phyloP scores from a whole-genome alignment of 2,113 vertebrate species.

The Gallinago media region DNA sequence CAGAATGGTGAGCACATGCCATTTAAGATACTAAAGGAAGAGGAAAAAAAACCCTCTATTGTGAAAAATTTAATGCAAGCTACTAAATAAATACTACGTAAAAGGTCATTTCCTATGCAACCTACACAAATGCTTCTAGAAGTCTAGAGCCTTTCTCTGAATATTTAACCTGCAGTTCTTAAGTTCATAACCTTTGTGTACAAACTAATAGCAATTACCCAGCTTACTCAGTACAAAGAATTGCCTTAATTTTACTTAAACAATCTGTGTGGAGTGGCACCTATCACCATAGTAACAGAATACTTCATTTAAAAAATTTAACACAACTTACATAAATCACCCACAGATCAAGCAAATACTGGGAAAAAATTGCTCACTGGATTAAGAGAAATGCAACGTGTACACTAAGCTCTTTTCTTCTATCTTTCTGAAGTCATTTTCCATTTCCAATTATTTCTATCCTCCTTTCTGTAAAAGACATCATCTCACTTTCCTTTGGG shows the following conservation, averaged over 20 bases:
- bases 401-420: neutral
- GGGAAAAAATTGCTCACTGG: conserved; percentile 8
- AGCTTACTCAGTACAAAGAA: conserved; percentile 10
- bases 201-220: conserved; percentile 33
- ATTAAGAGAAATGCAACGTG: neutral
- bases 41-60: neutral
- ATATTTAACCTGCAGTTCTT: neutral
- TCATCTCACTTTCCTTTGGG: neutral
- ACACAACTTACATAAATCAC: conserved; percentile 53
- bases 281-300: conserved; percentile 64
- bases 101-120: neutral
- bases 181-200: conserved; percentile 22
- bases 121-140: neutral
- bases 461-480: neutral
- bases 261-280: conserved; percentile 19
- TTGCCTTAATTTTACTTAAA: conserved; percentile 52
- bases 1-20: neutral
- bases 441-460: conserved; percentile 29
- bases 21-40: neutral
- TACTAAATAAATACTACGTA: neutral
- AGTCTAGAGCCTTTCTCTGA: neutral
- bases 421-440: neutral
- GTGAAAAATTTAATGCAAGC: neutral
- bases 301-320: conserved; percentile 40
- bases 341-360: conserved; percentile 7